Evolutionary conservation across 2,888 invertebrate genomes (phyloP).

Genomic region (Amblyjoppa proteus): DNA sequence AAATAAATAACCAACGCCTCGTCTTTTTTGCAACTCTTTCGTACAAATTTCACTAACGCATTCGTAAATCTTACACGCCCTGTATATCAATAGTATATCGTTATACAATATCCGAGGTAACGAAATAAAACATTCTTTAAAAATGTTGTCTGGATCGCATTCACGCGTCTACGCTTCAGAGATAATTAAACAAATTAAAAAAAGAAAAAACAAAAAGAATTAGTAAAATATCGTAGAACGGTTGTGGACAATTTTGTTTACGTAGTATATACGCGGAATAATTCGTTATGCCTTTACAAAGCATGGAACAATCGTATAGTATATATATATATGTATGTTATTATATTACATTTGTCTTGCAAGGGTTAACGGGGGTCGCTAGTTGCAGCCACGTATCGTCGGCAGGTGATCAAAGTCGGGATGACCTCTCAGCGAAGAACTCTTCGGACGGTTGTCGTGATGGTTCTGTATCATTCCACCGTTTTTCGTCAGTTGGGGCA

Average conservation of each 20-base stretch:
- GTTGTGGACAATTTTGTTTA: conserved; percentile 61
- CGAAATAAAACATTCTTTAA: conserved; percentile 63
- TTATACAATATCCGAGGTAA: conserved; percentile 60
- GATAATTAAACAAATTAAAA: not conserved
- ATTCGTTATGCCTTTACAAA: conserved; percentile 31
- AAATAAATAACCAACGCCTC: not conserved
- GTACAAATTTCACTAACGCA: conserved; percentile 30
- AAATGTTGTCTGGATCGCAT: conserved; percentile 49
- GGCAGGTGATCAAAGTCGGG: conserved; percentile 89
- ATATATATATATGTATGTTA: conserved; percentile 44
- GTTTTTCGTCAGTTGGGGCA: conserved; percentile 89
- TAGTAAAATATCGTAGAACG: conserved; percentile 64
- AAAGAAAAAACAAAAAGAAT: conserved; percentile 7
- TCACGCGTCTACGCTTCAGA: not conserved
- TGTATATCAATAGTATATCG: conserved; percentile 50
- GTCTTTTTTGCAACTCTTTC: conserved; percentile 27
- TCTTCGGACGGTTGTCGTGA: conserved; percentile 79
- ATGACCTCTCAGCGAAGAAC: conserved; percentile 84
- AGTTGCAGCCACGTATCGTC: conserved; percentile 88
- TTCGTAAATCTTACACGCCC: conserved; percentile 43
- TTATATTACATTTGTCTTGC: conserved; percentile 70
- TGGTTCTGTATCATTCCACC: conserved; percentile 85
- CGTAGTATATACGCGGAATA: conserved; percentile 21
- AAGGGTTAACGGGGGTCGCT: conserved; percentile 54
- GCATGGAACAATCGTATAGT: conserved; percentile 49